These are phyloP conservation scores for Clinocottus analis DNA, from an alignment of 2,113 vertebrate genomes.

Conservation along the genomic window DNA sequence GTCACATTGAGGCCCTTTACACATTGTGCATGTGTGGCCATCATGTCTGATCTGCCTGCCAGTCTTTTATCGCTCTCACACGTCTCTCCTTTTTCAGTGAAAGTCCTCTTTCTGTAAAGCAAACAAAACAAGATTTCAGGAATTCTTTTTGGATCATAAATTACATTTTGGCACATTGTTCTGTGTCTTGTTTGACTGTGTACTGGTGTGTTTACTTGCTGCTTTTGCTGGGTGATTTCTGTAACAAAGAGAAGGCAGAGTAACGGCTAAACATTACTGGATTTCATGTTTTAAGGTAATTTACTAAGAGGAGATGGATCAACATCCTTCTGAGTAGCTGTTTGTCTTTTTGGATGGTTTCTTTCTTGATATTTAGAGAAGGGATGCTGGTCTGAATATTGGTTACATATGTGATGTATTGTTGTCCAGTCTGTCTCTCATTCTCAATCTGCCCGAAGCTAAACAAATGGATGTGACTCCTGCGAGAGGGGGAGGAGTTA, in stretches of 20 bases:
- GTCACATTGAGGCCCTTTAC: background rate
- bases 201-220: background rate
- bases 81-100: background rate
- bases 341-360: background rate
- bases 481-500: conserved; percentile 40
- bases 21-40: background rate
- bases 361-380: conserved; percentile 2
- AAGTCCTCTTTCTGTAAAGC: background rate
- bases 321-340: no score
- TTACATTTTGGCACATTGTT: background rate
- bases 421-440: conserved; percentile 8
- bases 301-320: no score
- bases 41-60: background rate
- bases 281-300: no score
- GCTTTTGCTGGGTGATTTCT: background rate
- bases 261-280: no score
- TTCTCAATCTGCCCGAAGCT: conserved; percentile 19
- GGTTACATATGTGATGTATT: background rate
- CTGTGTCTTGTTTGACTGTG: background rate
- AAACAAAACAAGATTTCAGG: background rate
- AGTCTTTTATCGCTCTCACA: conserved; percentile 2
- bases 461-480: conserved; percentile 25
- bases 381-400: background rate
- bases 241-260: background rate
- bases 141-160: background rate